Conservation (phyloP, 2,888 invertebrate genomes). For the Flabesymbios commensalis region DNA sequence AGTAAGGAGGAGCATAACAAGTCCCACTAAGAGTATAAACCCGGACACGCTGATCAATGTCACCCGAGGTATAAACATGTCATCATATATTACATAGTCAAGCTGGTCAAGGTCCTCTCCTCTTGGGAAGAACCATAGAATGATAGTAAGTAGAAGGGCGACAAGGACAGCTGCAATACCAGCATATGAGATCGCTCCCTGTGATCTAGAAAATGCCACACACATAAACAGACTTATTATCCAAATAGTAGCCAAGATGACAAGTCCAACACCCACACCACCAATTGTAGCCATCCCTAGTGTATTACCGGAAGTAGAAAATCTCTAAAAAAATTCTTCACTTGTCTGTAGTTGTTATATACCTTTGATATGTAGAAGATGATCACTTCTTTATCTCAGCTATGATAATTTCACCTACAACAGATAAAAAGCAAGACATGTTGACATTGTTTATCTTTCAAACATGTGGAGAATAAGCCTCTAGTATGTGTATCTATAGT, state of each 20-base stretch:
- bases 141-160: constrained; percentile 27
- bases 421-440: too few species aligned
- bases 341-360: too few species aligned
- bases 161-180: constrained; percentile 18
- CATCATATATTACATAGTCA: constrained; percentile 21
- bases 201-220: constrained; percentile 44
- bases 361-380: too few species aligned
- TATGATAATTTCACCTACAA: too few species aligned
- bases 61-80: constrained; percentile 19
- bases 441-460: too few species aligned
- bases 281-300: constrained; percentile 35
- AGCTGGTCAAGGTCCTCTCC: constrained; percentile 5
- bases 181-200: constrained; percentile 36
- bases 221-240: constrained; percentile 42
- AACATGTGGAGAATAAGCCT: too few species aligned
- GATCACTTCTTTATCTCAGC: too few species aligned
- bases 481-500: too few species aligned
- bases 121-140: constrained; percentile 32
- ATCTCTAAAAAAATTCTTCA: too few species aligned
- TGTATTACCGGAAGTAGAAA: too few species aligned
- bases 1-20: constrained; percentile 3
- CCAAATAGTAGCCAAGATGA: constrained; percentile 50
- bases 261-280: constrained; percentile 49
- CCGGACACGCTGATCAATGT: constrained; percentile 26
- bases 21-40: constrained; percentile 21